A percentile compares a stretch with the other conserved stretches of the same genome.
These are phyloP conservation scores for Drosophila kuntzei DNA, from an alignment of 2,888 invertebrate species.

Conservation along the genomic window DNA sequence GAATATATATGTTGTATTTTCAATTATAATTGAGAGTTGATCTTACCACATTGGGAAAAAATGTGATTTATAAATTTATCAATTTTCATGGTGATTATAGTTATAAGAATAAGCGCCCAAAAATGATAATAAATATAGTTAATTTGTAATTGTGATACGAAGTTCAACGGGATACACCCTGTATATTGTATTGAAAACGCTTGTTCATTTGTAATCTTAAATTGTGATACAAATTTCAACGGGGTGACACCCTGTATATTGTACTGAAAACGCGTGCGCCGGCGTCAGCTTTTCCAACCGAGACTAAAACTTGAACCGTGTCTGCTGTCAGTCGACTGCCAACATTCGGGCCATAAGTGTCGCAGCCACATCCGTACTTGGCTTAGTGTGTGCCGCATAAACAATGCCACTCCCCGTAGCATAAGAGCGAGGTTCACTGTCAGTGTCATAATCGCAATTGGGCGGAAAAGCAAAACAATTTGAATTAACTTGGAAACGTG, in stretches of 20 bases:
- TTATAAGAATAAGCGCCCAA: no score
- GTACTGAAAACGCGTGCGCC: conserved; percentile 43
- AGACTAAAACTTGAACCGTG: conserved; percentile 23
- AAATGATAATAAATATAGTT: no score
- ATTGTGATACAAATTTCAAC: neutral
- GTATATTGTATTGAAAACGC: no score
- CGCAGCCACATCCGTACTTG: conserved; percentile 24
- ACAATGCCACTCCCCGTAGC: conserved; percentile 44
- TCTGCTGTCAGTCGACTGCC: conserved; percentile 47
- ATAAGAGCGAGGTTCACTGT: conserved; percentile 39
- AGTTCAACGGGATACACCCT: no score
- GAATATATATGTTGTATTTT: no score
- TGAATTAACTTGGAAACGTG: conserved; percentile 6
- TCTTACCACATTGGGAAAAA: no score
- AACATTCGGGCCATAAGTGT: conserved; percentile 42
- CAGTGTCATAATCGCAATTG: conserved; percentile 23
- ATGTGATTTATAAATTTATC: no score
- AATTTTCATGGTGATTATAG: no score
- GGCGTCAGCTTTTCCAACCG: conserved; percentile 14
- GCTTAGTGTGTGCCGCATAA: conserved; percentile 35
- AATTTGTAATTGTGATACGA: no score
- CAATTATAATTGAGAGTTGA: no score
- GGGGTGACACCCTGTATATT: conserved; percentile 41
- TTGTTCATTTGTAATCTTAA: no score
- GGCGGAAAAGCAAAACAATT: neutral